Evolutionary conservation across 2,113 vertebrate species (phyloP).

Genomic region (Empidonax alnorum): DNA sequence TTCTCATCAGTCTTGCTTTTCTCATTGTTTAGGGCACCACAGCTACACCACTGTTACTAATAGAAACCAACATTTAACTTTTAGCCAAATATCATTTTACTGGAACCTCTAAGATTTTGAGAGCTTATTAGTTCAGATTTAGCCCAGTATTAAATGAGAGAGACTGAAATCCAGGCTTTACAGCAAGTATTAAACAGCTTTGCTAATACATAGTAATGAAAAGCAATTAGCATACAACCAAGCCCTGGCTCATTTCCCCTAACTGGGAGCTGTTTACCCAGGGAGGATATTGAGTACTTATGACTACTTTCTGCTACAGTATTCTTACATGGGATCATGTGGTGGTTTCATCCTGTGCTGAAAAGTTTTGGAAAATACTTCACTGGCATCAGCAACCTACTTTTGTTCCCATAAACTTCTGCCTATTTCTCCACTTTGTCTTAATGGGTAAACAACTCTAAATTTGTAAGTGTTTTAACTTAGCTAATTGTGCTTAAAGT

Average conservation of each 20-base stretch:
- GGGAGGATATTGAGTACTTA: conserved; percentile 42
- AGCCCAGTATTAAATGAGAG: conserved; percentile 35
- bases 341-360: conserved; percentile 1
- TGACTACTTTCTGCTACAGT: conserved; percentile 16
- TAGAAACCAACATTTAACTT: not conserved
- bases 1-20: not conserved
- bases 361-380: conserved; percentile 6
- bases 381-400: conserved; percentile 12
- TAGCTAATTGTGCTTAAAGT: not conserved
- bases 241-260: conserved; percentile 1
- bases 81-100: conserved; percentile 57
- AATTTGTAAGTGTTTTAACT: not conserved
- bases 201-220: conserved; percentile 24
- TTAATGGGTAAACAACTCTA: not conserved
- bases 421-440: conserved; percentile 5
- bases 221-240: conserved; percentile 20
- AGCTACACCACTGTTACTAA: not conserved
- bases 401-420: conserved; percentile 52
- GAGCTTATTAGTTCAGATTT: conserved; percentile 48
- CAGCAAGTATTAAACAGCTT: conserved; percentile 36
- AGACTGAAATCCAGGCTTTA: conserved; percentile 51
- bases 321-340: not conserved
- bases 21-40: not conserved
- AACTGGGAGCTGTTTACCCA: conserved; percentile 13
- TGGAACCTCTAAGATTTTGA: conserved; percentile 57